A percentile compares a stretch with the other conserved stretches of the same genome.
These are phyloP conservation scores for Alcedo atthis DNA, from an alignment of 2,797 vertebrate species.

Conservation along the genomic window DNA sequence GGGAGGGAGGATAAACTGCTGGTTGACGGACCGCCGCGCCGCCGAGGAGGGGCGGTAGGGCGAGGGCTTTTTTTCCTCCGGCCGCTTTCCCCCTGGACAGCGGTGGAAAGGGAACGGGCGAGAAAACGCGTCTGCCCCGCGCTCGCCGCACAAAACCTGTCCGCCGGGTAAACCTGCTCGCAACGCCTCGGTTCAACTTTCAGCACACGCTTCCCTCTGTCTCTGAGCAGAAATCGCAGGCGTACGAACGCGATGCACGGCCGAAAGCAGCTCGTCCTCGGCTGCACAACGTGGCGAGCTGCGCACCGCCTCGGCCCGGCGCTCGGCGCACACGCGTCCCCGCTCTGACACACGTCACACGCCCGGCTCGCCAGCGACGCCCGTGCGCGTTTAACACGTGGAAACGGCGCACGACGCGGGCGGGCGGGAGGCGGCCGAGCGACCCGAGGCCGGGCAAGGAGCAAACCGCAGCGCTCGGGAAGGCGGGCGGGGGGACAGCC, in stretches of 20 bases:
- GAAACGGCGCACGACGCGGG: not conserved
- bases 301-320: not conserved
- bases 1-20: slow-evolving; percentile 25
- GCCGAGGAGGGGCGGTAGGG: slow-evolving; percentile 42
- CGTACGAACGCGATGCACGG: not conserved
- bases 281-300: not conserved
- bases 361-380: not conserved
- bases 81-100: not conserved
- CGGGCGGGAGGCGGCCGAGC: not conserved
- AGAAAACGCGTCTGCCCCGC: not conserved
- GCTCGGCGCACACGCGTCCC: not conserved
- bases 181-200: not conserved
- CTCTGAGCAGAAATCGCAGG: not conserved
- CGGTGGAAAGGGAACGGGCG: not conserved
- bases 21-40: slow-evolving; percentile 50
- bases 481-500: too few species aligned
- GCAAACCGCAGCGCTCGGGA: too few species aligned
- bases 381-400: not conserved
- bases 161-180: not conserved
- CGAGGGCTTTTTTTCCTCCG: not conserved
- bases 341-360: not conserved
- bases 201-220: too few species aligned
- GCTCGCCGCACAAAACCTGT: not conserved
- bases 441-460: too few species aligned
- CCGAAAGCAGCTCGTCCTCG: not conserved